phyloP scores from a whole-genome alignment of 2,888 invertebrate genomes.

The Beris chalybata region DNA sequence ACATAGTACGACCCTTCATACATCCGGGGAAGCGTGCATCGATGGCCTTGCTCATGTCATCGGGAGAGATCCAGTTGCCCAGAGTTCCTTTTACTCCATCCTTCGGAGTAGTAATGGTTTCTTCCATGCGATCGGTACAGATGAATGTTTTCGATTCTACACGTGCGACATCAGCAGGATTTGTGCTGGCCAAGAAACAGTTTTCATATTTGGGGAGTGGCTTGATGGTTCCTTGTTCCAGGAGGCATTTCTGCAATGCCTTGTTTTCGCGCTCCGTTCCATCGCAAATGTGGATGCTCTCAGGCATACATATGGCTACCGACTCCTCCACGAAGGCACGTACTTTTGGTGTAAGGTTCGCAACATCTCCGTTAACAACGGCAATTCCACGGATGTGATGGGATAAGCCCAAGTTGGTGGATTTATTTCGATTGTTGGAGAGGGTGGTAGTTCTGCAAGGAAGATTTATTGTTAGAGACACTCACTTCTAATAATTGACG shows the following conservation, averaged over 20 bases:
- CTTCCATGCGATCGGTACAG: slow-evolving; percentile 77
- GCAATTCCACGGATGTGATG: slow-evolving; percentile 60
- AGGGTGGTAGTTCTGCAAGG: slow-evolving; percentile 4
- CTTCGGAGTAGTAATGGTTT: slow-evolving; percentile 79
- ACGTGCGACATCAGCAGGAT: slow-evolving; percentile 96
- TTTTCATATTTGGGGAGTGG: slow-evolving; percentile 88
- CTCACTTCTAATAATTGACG: not conserved
- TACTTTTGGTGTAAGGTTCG: slow-evolving; percentile 57
- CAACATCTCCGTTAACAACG: slow-evolving; percentile 59
- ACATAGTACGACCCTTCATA: slow-evolving; percentile 95
- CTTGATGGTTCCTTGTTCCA: slow-evolving; percentile 76
- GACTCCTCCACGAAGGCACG: slow-evolving; percentile 78
- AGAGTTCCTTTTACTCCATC: slow-evolving; percentile 82
- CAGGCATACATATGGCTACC: slow-evolving; percentile 81
- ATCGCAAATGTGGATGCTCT: slow-evolving; percentile 88
- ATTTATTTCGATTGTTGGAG: slow-evolving; percentile 9
- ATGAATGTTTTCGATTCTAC: slow-evolving; percentile 97
- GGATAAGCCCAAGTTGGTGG: slow-evolving; percentile 53
- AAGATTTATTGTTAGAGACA: not conserved
- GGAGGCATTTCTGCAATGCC: slow-evolving; percentile 73
- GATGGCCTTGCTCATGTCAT: slow-evolving; percentile 79
- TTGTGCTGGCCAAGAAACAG: slow-evolving; percentile 93
- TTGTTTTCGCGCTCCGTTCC: slow-evolving; percentile 84
- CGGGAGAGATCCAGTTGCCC: slow-evolving; percentile 91
- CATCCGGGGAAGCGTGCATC: slow-evolving; percentile 86